Evolutionary conservation across 2,797 vertebrate genomes (phyloP).

Genomic region (Danio aesculapii): DNA sequence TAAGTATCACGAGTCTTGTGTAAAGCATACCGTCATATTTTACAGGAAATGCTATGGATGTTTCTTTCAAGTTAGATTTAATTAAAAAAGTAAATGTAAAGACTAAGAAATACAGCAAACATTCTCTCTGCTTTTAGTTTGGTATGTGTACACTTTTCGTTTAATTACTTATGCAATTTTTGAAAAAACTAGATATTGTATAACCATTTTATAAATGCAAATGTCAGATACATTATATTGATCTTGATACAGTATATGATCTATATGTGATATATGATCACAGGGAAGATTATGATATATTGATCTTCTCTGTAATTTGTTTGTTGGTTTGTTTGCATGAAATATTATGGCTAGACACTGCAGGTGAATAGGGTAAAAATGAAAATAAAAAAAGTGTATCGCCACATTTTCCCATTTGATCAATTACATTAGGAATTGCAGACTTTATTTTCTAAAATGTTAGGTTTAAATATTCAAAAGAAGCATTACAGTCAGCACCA

Average conservation of each 20-base stretch:
- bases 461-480: too few relatives aligned
- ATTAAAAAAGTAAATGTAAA: background rate
- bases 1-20: slow-evolving; percentile 80
- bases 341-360: too few relatives aligned
- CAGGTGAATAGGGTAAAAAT: too few relatives aligned
- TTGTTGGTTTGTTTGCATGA: background rate
- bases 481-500: too few relatives aligned
- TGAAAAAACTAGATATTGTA: background rate
- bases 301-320: background rate
- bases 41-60: slow-evolving; percentile 4
- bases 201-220: background rate
- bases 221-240: background rate
- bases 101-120: background rate
- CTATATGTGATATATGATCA: too few relatives aligned
- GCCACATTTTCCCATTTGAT: too few relatives aligned
- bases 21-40: slow-evolving; percentile 25
- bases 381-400: too few relatives aligned
- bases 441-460: too few relatives aligned
- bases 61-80: background rate
- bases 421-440: too few relatives aligned
- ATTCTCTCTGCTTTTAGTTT: background rate
- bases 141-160: background rate
- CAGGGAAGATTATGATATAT: too few relatives aligned
- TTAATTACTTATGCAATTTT: background rate
- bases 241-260: background rate